These are phyloP conservation scores for Botia almorhae DNA, from an alignment of 2,797 vertebrate genomes.

Conservation along the genomic window DNA sequence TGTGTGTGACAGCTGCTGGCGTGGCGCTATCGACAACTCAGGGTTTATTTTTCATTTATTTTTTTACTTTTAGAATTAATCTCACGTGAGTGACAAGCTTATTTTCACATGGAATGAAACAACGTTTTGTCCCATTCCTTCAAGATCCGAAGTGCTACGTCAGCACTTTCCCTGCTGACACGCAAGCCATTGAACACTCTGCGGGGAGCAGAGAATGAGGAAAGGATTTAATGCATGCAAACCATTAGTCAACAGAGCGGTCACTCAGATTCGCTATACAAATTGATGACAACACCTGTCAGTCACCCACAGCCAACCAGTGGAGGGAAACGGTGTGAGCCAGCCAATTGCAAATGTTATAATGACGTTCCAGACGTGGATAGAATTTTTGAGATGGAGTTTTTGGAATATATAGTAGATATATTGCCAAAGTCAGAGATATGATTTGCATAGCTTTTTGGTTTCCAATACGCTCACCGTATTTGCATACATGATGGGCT, in stretches of 20 bases:
- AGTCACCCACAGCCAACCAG: conserved; percentile 41
- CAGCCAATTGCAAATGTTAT: conserved; percentile 39
- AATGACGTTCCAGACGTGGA: conserved; percentile 17
- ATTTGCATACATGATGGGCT: no score
- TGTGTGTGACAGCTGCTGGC: background rate
- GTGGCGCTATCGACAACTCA: background rate
- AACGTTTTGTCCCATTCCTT: conserved; percentile 26
- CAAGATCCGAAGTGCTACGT: conserved; percentile 27
- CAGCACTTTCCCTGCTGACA: conserved; percentile 35
- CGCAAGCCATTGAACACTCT: conserved; percentile 42
- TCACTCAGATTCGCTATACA: conserved; percentile 40
- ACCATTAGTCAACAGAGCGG: conserved; percentile 43
- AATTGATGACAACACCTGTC: conserved; percentile 46
- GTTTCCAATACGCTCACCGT: no score
- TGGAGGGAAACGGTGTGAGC: conserved; percentile 10
- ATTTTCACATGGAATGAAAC: conserved; percentile 3
- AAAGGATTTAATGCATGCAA: conserved; percentile 34
- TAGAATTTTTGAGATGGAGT: conserved; percentile 8
- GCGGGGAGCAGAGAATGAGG: conserved; percentile 33
- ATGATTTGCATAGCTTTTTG: background rate
- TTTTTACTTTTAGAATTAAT: conserved; percentile 3
- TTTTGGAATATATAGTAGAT: conserved; percentile 7
- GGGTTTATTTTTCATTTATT: background rate
- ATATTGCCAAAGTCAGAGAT: conserved; percentile 23
- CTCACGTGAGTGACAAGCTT: conserved; percentile 22